Evolutionary conservation across 2,888 invertebrate species (phyloP), one percentile per base, ranked within the genome.

Genomic region (Folsomia manolachei): DNA sequence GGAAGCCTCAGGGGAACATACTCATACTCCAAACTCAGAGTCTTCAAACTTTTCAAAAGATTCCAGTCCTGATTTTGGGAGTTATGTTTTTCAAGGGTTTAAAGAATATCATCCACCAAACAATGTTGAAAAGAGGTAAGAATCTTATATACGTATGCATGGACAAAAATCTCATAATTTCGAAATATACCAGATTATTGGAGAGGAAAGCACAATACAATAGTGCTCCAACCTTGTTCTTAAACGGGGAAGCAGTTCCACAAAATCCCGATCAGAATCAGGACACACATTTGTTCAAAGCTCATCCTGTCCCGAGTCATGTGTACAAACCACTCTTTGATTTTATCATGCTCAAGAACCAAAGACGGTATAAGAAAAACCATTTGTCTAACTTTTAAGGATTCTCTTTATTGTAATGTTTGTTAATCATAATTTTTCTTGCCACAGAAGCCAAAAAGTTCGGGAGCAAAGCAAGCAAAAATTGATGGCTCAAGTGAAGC

Each of bases 311-410:
- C 11, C 80, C 80, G 39, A 73, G 71, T 23, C 79, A 80, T 72
- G 77, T 79, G 14, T 74, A 77, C 70, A 77, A 79, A 65, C 79
- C 78, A 18, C 67, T 80, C 19, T 80, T 75, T 75, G 77, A 79
- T 52, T 75, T 76, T 23, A 79, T 80, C 26, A 78, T 79, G 78
- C 75, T 79, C 11, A 79, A 78, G 69, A 80, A 79, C 62, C 77
- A 80, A 66, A 53, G 71, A 63, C 71, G 80, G 80, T 80, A 62
- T 18, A n/a, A n/a, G n/a, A n/a, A n/a, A n/a, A n/a, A n/a, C n/a
- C n/a, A n/a, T n/a, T 7, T 65, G 25, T 27, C 19, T 63, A 14
- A 51, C 9, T 11, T n/a, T 39, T 63, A 63, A 26, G 18, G n/a
- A n/a, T n/a, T n/a, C n/a, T n/a, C n/a, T n/a, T n/a, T n/a, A n/a